These are phyloP conservation scores for Halcyon senegalensis DNA, from an alignment of 2,113 vertebrate genomes.

Conservation along the genomic window DNA sequence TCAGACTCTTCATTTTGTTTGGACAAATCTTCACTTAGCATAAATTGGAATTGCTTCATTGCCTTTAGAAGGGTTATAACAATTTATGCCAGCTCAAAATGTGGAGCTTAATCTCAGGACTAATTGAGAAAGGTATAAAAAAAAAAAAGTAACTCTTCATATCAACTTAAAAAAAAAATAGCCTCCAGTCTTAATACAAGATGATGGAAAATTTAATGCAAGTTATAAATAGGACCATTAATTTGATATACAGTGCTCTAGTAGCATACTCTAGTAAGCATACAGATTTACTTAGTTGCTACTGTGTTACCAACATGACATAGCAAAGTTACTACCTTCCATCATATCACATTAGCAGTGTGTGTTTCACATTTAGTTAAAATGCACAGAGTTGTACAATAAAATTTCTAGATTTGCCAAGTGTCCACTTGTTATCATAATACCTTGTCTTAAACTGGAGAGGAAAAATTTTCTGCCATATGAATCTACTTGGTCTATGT, in stretches of 20 bases:
- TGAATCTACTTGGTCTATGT: background rate
- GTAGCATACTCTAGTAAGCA: conserved; percentile 2
- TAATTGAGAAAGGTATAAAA: background rate
- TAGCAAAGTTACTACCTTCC: background rate
- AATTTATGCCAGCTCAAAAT: background rate
- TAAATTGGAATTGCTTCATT: background rate
- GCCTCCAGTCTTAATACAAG: background rate
- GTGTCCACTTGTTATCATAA: background rate
- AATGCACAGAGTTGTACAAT: background rate
- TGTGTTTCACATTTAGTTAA: background rate
- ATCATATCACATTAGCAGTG: background rate
- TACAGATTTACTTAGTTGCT: conserved; percentile 20
- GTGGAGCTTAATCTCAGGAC: background rate
- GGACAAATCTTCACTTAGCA: background rate
- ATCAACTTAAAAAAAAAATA: background rate
- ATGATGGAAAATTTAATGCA: background rate
- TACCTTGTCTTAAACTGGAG: background rate
- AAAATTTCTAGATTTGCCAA: background rate
- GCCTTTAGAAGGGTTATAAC: background rate
- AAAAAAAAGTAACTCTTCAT: background rate
- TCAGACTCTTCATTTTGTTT: background rate
- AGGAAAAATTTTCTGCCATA: background rate
- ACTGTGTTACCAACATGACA: background rate
- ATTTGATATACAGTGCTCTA: conserved; percentile 22
- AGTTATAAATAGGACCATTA: conserved; percentile 42